Evolutionary conservation across 2,797 vertebrate genomes (phyloP).

Genomic region (Mus caroli): DNA sequence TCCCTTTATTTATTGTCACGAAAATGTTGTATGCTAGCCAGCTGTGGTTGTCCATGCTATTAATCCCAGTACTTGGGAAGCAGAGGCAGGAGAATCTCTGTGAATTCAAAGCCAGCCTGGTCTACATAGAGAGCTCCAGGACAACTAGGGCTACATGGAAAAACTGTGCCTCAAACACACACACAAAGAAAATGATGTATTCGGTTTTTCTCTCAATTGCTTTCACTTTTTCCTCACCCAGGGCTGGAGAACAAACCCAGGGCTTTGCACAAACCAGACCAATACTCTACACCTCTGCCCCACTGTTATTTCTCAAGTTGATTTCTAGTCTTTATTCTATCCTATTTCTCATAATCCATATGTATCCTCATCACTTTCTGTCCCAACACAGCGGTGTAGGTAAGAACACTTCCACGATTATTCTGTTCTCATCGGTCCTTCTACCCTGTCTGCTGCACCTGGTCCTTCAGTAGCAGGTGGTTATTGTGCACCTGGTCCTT

Average conservation of each 20-base stretch:
- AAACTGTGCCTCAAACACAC: too few relatives aligned
- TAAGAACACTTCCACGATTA: neutral
- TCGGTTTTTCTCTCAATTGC: conserved; percentile 17
- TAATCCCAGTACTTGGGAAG: neutral
- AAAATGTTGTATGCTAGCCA: neutral
- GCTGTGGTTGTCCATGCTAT: neutral
- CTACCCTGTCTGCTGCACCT: neutral
- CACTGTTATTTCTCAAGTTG: neutral
- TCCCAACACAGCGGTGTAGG: neutral
- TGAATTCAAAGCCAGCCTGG: neutral
- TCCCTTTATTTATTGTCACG: conserved; percentile 3
- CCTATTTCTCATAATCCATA: neutral
- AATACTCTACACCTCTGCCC: too few relatives aligned
- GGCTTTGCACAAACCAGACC: neutral
- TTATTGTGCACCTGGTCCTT: neutral
- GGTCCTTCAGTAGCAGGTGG: too few relatives aligned
- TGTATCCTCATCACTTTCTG: neutral
- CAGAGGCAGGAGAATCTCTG: neutral
- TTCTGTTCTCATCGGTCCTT: neutral
- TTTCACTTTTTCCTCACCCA: neutral
- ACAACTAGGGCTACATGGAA: neutral
- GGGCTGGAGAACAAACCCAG: neutral
- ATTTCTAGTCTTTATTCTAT: neutral
- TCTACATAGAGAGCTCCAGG: neutral
- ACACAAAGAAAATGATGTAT: neutral